Conservation (phyloP, 2,888 invertebrate species). For the Ceraclea dissimilis region DNA sequence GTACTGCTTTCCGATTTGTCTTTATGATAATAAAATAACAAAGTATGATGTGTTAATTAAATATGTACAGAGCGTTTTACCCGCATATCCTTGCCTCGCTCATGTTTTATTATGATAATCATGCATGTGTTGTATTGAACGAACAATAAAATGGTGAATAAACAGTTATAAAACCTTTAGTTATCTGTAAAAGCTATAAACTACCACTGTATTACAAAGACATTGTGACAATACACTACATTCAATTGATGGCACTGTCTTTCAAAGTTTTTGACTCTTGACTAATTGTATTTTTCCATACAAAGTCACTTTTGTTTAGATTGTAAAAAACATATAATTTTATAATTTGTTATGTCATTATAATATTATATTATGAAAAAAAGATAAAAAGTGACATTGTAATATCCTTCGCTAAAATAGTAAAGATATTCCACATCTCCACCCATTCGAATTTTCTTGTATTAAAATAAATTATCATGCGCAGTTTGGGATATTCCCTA, state of each 20-base stretch:
- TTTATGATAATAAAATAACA: not conserved
- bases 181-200: too few relatives aligned
- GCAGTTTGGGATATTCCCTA: too few relatives aligned
- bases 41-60: not conserved
- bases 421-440: too few relatives aligned
- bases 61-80: not conserved
- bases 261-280: too few relatives aligned
- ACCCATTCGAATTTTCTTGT: too few relatives aligned
- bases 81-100: not conserved
- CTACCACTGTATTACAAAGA: too few relatives aligned
- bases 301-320: not conserved
- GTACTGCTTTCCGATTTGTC: not conserved
- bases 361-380: not conserved
- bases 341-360: not conserved
- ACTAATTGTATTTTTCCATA: too few relatives aligned
- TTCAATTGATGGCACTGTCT: too few relatives aligned
- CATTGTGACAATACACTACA: too few relatives aligned
- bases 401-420: not conserved
- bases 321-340: not conserved
- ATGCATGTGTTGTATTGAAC: not conserved
- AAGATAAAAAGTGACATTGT: not conserved
- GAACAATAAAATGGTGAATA: too few relatives aligned
- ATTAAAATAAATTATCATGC: too few relatives aligned
- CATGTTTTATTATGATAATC: not conserved
- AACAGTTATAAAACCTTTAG: not conserved